Conservation (phyloP, 2,797 vertebrate genomes). For the Menidia menidia region DNA sequence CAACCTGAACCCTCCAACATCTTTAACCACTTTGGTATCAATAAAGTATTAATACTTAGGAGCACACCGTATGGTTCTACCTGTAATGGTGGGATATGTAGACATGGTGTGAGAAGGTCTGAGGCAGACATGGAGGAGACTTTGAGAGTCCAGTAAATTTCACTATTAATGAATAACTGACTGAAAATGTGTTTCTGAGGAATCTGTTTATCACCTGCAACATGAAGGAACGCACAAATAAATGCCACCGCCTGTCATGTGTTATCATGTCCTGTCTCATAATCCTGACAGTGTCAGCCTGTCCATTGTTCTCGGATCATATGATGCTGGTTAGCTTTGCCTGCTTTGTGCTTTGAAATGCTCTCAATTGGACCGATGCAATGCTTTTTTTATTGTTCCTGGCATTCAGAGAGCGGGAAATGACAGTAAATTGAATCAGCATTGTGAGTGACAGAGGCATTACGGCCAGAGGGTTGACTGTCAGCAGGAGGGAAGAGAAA, state of each 20-base stretch:
- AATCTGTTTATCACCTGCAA: constrained; percentile 18
- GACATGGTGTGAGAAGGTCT: constrained; percentile 27
- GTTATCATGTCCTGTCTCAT: constrained; percentile 21
- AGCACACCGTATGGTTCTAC: constrained; percentile 51
- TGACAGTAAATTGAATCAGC: constrained; percentile 73
- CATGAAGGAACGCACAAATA: constrained; percentile 23
- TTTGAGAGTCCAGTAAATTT: constrained; percentile 9
- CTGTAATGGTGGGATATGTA: constrained; percentile 35
- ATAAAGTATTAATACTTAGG: constrained; percentile 61
- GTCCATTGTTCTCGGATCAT: constrained; percentile 34
- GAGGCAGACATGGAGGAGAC: constrained; percentile 12
- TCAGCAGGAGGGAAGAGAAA: constrained; percentile 13
- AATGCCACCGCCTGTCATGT: constrained; percentile 24
- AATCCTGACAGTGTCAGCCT: neutral
- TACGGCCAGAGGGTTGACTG: constrained; percentile 51
- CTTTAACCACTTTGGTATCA: constrained; percentile 49
- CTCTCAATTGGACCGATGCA: constrained; percentile 36
- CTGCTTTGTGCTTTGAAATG: constrained; percentile 29
- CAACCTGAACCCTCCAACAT: constrained; percentile 29
- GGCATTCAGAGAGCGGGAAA: constrained; percentile 64
- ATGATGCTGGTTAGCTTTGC: constrained; percentile 13
- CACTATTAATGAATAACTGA: neutral
- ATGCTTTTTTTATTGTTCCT: constrained; percentile 52
- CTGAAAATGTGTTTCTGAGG: constrained; percentile 13
- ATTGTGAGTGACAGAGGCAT: constrained; percentile 74